A percentile compares a stretch with the other conserved stretches of the same genome.
Evolutionary conservation across 2,888 invertebrate species (phyloP).

Genomic region (Listrodromus nycthemerus): DNA sequence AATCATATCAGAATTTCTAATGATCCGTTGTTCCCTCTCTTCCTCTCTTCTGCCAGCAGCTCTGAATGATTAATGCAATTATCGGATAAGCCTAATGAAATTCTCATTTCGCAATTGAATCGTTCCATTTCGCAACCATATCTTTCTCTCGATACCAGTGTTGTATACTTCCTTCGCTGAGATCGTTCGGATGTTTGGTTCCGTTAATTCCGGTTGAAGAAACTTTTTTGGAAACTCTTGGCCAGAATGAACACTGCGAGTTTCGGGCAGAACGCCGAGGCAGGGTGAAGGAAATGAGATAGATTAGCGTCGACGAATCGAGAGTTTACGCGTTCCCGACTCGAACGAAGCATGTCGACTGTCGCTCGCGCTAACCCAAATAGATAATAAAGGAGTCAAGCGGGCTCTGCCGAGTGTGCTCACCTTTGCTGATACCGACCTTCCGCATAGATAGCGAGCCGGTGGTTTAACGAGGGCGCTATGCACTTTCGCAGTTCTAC

Average conservation of each 20-base stretch:
- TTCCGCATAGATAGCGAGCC: constrained; percentile 49
- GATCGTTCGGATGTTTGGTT: constrained; percentile 4
- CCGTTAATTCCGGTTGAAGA: background rate
- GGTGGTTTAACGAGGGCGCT: constrained; percentile 24
- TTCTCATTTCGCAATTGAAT: background rate
- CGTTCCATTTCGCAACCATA: background rate
- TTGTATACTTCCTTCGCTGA: background rate
- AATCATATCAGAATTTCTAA: background rate
- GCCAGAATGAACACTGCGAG: background rate
- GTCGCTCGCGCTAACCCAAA: constrained; percentile 75
- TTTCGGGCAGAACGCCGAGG: background rate
- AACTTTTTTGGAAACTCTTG: background rate
- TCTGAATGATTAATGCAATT: background rate
- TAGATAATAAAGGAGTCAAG: constrained; percentile 78
- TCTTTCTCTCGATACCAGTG: background rate
- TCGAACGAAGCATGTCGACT: constrained; percentile 48
- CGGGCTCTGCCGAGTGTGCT: constrained; percentile 73
- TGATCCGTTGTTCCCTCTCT: background rate
- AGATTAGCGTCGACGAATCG: constrained; percentile 6
- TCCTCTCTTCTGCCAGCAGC: background rate
- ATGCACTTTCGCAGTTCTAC: constrained; percentile 26
- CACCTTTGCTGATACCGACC: constrained; percentile 69
- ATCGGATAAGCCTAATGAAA: constrained; percentile 2
- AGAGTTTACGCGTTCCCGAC: constrained; percentile 54
- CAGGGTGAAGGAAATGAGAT: background rate